Evolutionary conservation across 2,113 vertebrate genomes (phyloP).

Genomic region (Caracal caracal): DNA sequence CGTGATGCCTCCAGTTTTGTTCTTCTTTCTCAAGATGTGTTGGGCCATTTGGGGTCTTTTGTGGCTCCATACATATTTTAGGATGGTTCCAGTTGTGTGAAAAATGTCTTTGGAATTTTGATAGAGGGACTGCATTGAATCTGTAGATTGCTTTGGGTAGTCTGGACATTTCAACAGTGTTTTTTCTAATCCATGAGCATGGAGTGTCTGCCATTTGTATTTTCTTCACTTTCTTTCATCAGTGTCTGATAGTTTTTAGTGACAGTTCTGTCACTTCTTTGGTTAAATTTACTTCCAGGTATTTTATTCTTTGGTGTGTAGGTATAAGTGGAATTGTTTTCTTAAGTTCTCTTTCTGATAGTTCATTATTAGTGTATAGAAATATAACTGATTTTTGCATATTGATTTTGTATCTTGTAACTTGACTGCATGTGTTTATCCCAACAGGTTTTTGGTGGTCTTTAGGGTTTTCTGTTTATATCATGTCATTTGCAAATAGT

Average conservation of each 20-base stretch:
- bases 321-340: not conserved
- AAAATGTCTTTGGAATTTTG: not conserved
- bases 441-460: not conserved
- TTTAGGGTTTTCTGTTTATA: not conserved
- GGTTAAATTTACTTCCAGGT: not conserved
- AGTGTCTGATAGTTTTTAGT: not conserved
- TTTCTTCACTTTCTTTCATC: not conserved
- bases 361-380: not conserved
- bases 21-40: not conserved
- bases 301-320: not conserved
- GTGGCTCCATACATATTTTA: not conserved
- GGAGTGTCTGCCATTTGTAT: not conserved
- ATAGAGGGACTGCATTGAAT: not conserved
- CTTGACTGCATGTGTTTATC: not conserved
- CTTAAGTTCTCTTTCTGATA: not conserved
- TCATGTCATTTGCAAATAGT: not conserved
- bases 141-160: not conserved
- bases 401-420: not conserved
- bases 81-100: not conserved
- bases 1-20: not conserved
- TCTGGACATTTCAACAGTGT: not conserved
- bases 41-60: not conserved
- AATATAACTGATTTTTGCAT: not conserved
- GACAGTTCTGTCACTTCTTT: not conserved
- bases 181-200: not conserved